Evolutionary conservation across 2,113 vertebrate genomes (phyloP).

Genomic region (Psittacus erithacus): DNA sequence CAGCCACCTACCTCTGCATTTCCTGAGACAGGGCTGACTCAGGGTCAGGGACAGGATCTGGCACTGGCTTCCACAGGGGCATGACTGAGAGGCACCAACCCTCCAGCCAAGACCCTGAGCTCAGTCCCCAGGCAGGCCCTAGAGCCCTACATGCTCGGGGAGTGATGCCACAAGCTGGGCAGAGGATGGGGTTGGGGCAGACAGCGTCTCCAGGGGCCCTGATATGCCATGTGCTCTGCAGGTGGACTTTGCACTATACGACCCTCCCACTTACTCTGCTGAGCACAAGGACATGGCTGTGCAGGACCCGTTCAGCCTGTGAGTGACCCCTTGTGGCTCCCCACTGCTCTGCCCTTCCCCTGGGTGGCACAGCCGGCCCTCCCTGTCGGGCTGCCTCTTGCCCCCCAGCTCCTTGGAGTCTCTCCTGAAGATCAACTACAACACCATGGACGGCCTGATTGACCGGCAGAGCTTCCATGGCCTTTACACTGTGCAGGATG

Average conservation of each 20-base stretch:
- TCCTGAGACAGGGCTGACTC: background rate
- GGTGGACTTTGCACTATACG: constrained; percentile 83
- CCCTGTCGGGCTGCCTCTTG: background rate
- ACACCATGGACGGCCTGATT: constrained; percentile 62
- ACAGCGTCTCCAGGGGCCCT: fast-evolving
- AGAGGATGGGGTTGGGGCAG: background rate
- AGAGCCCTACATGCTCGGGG: fast-evolving
- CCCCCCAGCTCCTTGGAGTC: constrained; percentile 61
- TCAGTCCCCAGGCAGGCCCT: background rate
- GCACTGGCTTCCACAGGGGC: background rate
- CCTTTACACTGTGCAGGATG: constrained; percentile 38
- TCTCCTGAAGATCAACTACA: constrained; percentile 73
- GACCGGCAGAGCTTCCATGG: constrained; percentile 76
- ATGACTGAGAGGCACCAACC: background rate
- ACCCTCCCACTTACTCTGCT: constrained; percentile 72
- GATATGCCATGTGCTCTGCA: background rate
- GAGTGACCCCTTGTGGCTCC: background rate
- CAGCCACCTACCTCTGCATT: background rate
- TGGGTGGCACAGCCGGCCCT: background rate
- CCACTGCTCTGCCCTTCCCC: background rate
- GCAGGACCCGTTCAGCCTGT: constrained; percentile 71
- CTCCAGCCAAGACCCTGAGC: fast-evolving
- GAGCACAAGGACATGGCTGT: constrained; percentile 62
- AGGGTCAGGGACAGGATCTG: background rate
- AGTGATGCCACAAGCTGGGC: background rate